Conservation (phyloP, 1,140 invertebrate species). For the Leptinotarsa defecta region DNA sequence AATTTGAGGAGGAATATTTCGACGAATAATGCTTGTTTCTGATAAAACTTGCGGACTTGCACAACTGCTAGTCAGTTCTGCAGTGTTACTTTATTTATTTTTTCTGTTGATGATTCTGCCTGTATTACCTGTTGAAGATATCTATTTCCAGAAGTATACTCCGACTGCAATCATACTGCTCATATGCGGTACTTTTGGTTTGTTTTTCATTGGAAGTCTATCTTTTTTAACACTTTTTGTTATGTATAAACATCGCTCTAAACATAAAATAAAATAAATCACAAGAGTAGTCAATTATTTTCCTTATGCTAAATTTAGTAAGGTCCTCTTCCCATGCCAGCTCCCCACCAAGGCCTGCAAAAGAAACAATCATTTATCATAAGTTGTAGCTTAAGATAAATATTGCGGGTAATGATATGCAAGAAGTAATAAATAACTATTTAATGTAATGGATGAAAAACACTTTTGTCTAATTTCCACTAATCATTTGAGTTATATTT, state of each 20-base stretch:
- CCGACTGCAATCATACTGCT: conserved; percentile 41
- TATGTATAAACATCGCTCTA: conserved; percentile 29
- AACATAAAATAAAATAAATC: conserved; percentile 25
- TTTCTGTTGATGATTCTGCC: conserved; percentile 47
- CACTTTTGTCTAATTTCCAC: too few relatives aligned
- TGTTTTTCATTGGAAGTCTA: conserved; percentile 45
- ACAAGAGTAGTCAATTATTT: conserved; percentile 2
- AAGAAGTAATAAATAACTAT: too few relatives aligned
- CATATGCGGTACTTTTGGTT: conserved; percentile 51
- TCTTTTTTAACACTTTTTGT: conserved; percentile 47
- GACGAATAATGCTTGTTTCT: conserved; percentile 50
- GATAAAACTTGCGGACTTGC: conserved; percentile 41
- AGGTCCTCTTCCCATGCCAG: conserved; percentile 43
- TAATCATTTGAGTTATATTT: too few relatives aligned
- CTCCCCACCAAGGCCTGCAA: conserved; percentile 53
- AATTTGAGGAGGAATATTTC: conserved; percentile 60
- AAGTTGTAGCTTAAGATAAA: neutral
- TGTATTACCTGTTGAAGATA: conserved; percentile 46
- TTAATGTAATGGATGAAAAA: too few relatives aligned
- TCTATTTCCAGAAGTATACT: conserved; percentile 35
- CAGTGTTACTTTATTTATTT: conserved; percentile 43
- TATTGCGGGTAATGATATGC: too few relatives aligned
- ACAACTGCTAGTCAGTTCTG: conserved; percentile 38
- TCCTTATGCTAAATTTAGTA: conserved; percentile 37
- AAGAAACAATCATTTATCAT: conserved; percentile 5